Evolutionary conservation across 2,113 vertebrate genomes (phyloP).

Genomic region (Machaerirhynchus nigripectus): DNA sequence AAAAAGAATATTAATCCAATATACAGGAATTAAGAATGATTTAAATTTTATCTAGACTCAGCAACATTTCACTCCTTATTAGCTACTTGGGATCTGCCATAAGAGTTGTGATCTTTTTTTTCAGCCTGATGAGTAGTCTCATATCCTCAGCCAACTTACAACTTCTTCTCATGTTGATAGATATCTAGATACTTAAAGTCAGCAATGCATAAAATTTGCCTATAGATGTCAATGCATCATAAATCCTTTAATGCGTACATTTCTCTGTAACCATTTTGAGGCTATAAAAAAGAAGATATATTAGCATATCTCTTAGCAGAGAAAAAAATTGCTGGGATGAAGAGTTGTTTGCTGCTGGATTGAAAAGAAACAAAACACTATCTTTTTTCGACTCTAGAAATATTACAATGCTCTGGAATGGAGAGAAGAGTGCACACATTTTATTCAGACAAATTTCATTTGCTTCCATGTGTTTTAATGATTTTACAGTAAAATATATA

Average conservation of each 20-base stretch:
- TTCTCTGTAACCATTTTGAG: background rate
- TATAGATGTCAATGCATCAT: background rate
- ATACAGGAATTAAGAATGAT: background rate
- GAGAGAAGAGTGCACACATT: background rate
- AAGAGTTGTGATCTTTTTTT: background rate
- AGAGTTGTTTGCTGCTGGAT: background rate
- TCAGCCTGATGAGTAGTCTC: background rate
- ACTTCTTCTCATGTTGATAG: background rate
- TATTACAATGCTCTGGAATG: background rate
- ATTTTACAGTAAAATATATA: background rate
- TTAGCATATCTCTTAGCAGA: background rate
- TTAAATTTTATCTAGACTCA: background rate
- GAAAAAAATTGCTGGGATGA: background rate
- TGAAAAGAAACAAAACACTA: background rate
- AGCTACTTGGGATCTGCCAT: background rate
- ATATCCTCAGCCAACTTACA: background rate
- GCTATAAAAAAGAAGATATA: background rate
- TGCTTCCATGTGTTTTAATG: background rate
- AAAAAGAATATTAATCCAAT: background rate
- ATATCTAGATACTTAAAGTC: slow-evolving; percentile 3
- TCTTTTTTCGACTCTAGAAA: background rate
- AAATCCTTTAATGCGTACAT: slow-evolving; percentile 16
- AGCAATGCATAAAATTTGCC: background rate
- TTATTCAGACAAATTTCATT: background rate
- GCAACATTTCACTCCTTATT: background rate